These are phyloP conservation scores for Rhinogobio ventralis DNA, from an alignment of 2,797 vertebrate genomes.

Conservation along the genomic window DNA sequence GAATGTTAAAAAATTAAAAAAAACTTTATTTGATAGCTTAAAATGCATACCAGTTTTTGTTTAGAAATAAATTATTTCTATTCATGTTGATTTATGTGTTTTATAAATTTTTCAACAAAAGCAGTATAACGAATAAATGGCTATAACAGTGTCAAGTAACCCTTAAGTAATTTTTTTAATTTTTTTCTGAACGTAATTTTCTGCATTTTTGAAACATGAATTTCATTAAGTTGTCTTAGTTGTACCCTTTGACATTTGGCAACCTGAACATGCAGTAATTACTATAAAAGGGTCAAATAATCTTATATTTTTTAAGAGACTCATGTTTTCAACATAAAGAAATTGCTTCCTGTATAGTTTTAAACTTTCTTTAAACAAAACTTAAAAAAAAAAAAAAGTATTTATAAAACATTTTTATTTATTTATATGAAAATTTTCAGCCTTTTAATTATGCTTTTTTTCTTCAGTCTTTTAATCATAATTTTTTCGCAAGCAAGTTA, in stretches of 20 bases:
- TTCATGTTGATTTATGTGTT: neutral
- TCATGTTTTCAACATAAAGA: neutral
- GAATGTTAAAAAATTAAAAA: neutral
- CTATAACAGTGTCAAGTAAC: neutral
- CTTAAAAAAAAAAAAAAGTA: no score
- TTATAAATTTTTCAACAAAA: neutral
- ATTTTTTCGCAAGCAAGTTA: neutral
- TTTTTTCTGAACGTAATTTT: neutral
- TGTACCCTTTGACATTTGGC: slow-evolving; percentile 16
- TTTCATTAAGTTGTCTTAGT: neutral
- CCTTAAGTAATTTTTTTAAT: neutral
- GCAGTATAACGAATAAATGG: neutral
- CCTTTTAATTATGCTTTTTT: neutral
- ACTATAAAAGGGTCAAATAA: neutral
- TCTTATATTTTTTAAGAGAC: neutral
- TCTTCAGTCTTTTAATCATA: neutral
- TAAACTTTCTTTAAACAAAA: neutral
- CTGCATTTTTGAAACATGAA: neutral
- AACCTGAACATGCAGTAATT: neutral
- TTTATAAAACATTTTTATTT: no score
- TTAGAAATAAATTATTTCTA: neutral
- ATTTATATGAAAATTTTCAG: neutral
- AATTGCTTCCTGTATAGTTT: neutral
- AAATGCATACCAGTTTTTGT: neutral
- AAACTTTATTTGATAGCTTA: neutral